Evolutionary conservation across 1,140 invertebrate species (phyloP), one percentile per base, ranked within the genome.

Genomic region (Temnothorax nylanderi): DNA sequence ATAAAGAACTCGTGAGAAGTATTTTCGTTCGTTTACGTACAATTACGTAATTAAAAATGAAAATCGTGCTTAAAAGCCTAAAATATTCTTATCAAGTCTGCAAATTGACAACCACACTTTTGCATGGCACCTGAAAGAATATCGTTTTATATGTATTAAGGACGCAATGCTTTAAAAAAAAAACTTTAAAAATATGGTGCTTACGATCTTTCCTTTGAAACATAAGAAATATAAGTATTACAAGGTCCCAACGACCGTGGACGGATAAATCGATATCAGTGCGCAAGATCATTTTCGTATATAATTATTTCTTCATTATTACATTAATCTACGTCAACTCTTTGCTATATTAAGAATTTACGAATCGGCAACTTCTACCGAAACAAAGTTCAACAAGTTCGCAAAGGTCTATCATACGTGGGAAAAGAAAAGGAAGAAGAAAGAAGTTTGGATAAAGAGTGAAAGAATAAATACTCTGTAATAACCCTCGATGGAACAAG

Each of bases 221-320:
- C 56, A 58, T 47, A 56, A 78, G 21, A 76, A 78, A 78, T 78
- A 78, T 78, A 65, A 78, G 41, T 78, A 78, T 78, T 78, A 78
- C 60, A 65, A 65, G 58, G 41, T 21, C 60, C 49, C 13, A 16
- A 32, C 18, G 41, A 47, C 11, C 60, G 49, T 78, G 76, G 21
- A 78, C 58, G 34, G 60, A 37, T 75, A 56, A 26, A 75, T 75
- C 49, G 21, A 37, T 56, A 75, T 56, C 34, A 75, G 4, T 54
- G 10, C 34, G 11, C 32, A 34, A 49, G 34, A 78, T 32, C 7
- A 75, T 75, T 75, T 41, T 21, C n/a, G 11, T 41, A 64, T 49
- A 69, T 34, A 21, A 41, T 34, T 49, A 37, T 13, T 41, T 41
- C 51, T 6, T 21, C n/a, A 64, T 64, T 41, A 56, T 56, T 26